Evolutionary conservation across 2,888 invertebrate species (phyloP), one percentile per base, ranked within the genome.

Genomic region (Caenorhabditis afra): DNA sequence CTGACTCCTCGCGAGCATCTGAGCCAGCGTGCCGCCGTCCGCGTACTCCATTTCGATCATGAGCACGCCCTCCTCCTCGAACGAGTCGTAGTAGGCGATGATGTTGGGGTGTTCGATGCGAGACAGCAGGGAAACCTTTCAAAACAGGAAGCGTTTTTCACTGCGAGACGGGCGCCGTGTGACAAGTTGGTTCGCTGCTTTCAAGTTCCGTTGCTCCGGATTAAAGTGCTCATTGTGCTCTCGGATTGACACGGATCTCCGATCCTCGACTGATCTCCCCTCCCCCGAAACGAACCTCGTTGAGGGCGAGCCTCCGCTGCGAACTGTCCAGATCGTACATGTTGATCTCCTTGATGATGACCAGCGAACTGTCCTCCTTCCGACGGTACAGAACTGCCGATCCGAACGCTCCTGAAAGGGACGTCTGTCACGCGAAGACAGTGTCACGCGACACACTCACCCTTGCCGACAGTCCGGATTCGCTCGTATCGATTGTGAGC

Each of bases 11-110:
- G 92, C 91, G 49, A 94, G 92, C 80, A 93, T 92, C 86, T 94
- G 94, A 0, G 94, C 93, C 77, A 94, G 90, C 3, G 94, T 94
- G 11, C 92, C 94, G 18, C 94, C 94, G 90, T 94, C 94, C 3
- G 94, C 94, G 90, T 94, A 94, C 89, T 94, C 94, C 94, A 94
- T 94, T 91, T 94, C 94, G 79, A 94, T 94, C 90, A 94, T 93
- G 23, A 94, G 90, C 3, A 93, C 92, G 11, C 94, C 94, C 84
- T 94, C 94, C 86, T 93, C 93, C 87, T 94, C 94, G 89, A 94
- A 94, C 87, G 94, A 94, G 81, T 94, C 94, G 86, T 93, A 92
- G 89, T 94, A 94, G 47, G 78, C 80, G 45, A 84, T 93, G 74
- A 94, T 94, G 90, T 94, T 94, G 1, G 94, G 94, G 91, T 94